Conservation (phyloP, 2,113 vertebrate genomes). For the Nestor notabilis region DNA sequence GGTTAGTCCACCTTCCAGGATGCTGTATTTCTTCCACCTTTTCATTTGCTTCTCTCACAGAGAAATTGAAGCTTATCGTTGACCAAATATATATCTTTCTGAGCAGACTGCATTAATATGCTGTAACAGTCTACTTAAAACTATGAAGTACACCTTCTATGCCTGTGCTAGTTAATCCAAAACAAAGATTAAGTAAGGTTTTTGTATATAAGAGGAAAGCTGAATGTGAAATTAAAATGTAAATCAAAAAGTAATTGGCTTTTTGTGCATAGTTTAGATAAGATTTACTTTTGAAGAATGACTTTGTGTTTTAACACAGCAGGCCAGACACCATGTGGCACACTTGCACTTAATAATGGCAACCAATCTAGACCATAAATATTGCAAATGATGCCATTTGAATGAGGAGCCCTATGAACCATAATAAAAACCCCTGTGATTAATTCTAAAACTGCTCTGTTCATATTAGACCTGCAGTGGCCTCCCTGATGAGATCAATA, state of each 20-base stretch:
- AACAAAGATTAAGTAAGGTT: conserved; percentile 68
- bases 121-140: conserved; percentile 44
- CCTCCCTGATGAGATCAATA: conserved; percentile 87
- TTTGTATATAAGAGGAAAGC: conserved; percentile 51
- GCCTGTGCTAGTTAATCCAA: conserved; percentile 58
- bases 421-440: conserved; percentile 80
- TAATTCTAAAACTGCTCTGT: conserved; percentile 81
- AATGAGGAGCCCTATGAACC: conserved; percentile 80
- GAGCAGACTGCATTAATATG: conserved; percentile 47
- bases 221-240: conserved; percentile 81
- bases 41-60: conserved; percentile 5
- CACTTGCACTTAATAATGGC: conserved; percentile 79
- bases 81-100: conserved; percentile 12
- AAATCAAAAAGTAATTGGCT: conserved; percentile 85
- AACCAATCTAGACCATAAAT: conserved; percentile 78
- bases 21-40: conserved; percentile 4
- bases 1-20: not conserved
- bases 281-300: conserved; percentile 85
- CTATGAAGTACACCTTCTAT: not conserved
- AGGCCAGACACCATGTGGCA: conserved; percentile 72
- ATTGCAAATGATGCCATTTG: conserved; percentile 80
- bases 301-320: conserved; percentile 80
- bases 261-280: conserved; percentile 83
- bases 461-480: conserved; percentile 82
- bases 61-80: not conserved